phyloP scores from a whole-genome alignment of 2,113 vertebrate species.

The Cygnus buccinator region DNA sequence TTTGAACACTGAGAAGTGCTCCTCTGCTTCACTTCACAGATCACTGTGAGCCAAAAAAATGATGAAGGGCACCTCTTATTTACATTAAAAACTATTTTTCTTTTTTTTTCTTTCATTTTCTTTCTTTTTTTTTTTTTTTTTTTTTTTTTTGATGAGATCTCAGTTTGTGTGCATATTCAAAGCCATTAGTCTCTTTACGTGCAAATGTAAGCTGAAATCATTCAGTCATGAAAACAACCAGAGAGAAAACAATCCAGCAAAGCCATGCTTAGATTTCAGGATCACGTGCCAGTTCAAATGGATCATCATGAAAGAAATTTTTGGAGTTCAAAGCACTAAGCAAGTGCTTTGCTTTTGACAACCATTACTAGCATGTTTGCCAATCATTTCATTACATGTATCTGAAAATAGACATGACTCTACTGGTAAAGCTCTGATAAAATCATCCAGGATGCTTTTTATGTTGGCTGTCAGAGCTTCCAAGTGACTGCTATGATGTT shows the following conservation, averaged over 20 bases:
- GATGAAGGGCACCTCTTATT: not conserved
- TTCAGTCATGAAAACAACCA: slow-evolving; percentile 1
- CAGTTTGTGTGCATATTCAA: not conserved
- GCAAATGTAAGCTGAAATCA: not conserved
- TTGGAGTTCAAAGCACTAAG: slow-evolving; percentile 15
- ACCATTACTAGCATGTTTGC: not conserved
- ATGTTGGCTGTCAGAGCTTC: not conserved
- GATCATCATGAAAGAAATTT: slow-evolving; percentile 22
- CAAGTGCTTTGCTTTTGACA: slow-evolving; percentile 31
- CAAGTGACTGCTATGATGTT: not conserved
- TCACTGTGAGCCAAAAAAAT: not conserved
- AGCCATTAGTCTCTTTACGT: not conserved
- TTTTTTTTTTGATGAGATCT: not conserved
- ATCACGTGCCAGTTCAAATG: not conserved
- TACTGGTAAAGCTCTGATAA: slow-evolving; percentile 14
- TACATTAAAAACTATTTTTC: not conserved
- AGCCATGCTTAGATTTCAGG: slow-evolving; percentile 31
- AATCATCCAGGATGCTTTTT: not conserved
- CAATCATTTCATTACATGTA: not conserved
- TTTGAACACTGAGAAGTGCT: not conserved
- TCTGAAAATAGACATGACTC: slow-evolving; percentile 18
- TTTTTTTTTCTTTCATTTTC: too few relatives aligned
- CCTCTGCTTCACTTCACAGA: not conserved
- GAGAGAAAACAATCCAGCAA: slow-evolving; percentile 14
- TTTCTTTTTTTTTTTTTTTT: too few relatives aligned